A percentile compares a stretch with the other conserved stretches of the same genome.
Conservation (phyloP, 2,888 invertebrate genomes). For the Agonopterix arenella region DNA sequence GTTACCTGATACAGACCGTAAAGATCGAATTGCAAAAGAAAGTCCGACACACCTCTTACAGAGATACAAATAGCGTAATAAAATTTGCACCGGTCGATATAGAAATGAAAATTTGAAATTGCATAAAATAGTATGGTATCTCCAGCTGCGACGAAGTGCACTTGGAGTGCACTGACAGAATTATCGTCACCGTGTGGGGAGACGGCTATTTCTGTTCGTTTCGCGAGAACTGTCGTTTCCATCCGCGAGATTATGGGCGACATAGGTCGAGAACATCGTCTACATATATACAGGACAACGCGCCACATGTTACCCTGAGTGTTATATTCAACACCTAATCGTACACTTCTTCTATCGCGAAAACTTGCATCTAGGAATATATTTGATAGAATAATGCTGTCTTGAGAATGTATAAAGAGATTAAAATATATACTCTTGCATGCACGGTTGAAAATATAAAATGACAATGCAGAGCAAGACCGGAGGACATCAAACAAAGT, state of each 20-base stretch:
- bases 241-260: conserved; percentile 41
- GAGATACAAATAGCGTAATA: conserved; percentile 41
- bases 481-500: conserved; percentile 36
- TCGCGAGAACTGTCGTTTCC: conserved; percentile 56
- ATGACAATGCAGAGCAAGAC: conserved; percentile 24
- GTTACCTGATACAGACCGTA: conserved; percentile 46
- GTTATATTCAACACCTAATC: too few relatives aligned
- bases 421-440: background rate
- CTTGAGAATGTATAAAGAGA: background rate
- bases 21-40: conserved; percentile 63
- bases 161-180: conserved; percentile 62
- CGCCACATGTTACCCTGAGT: conserved; percentile 15
- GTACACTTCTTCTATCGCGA: background rate
- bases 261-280: conserved; percentile 28
- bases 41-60: conserved; percentile 39
- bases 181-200: conserved; percentile 55
- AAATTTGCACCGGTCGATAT: conserved; percentile 39
- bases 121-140: conserved; percentile 47
- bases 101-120: conserved; percentile 28
- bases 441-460: conserved; percentile 16
- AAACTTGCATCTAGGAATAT: background rate
- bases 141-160: conserved; percentile 67
- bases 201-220: conserved; percentile 63
- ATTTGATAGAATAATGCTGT: too few relatives aligned
- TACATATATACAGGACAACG: conserved; percentile 22